A percentile compares a stretch with the other conserved stretches of the same genome.
phyloP scores from a whole-genome alignment of 2,888 invertebrate species.

The Emesis russula region DNA sequence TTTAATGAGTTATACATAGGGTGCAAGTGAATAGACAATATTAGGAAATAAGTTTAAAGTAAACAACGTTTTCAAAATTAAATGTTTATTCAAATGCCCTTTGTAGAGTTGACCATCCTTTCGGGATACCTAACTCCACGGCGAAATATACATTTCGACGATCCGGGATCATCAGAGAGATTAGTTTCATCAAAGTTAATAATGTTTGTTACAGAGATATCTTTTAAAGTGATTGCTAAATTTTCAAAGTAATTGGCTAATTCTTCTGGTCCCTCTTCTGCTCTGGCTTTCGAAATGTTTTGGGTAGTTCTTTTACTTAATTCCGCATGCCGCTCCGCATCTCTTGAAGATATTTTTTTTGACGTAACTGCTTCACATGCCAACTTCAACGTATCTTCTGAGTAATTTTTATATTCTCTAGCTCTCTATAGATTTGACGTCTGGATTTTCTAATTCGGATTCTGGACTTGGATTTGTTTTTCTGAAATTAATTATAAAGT shows the following conservation, averaged over 20 bases:
- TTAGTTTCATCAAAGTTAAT: conserved; percentile 81
- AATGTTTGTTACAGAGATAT: conserved; percentile 47
- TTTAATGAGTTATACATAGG: too few species aligned
- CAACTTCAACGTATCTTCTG: conserved; percentile 70
- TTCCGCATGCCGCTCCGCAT: conserved; percentile 47
- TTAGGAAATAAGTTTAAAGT: too few species aligned
- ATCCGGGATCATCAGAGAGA: conserved; percentile 72
- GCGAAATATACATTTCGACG: conserved; percentile 69
- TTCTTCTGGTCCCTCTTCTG: conserved; percentile 78
- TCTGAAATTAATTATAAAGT: too few species aligned
- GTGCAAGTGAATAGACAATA: too few species aligned
- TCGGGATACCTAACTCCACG: conserved; percentile 47
- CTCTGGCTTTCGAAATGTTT: conserved; percentile 82
- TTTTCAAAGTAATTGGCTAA: conserved; percentile 37
- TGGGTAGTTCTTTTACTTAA: conserved; percentile 69
- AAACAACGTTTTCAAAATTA: too few species aligned
- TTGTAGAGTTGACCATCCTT: conserved; percentile 41
- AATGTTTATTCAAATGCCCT: conserved; percentile 19
- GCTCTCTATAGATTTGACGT: too few species aligned
- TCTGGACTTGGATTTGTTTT: too few species aligned
- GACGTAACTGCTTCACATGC: conserved; percentile 67
- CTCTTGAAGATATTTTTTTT: conserved; percentile 48
- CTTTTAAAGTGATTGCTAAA: conserved; percentile 19
- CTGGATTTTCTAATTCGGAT: too few species aligned
- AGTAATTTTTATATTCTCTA: conserved; percentile 39